Base-by-base conservation (phyloP, 2,888 invertebrate species). In the Dexiosoma caninum region DNA sequence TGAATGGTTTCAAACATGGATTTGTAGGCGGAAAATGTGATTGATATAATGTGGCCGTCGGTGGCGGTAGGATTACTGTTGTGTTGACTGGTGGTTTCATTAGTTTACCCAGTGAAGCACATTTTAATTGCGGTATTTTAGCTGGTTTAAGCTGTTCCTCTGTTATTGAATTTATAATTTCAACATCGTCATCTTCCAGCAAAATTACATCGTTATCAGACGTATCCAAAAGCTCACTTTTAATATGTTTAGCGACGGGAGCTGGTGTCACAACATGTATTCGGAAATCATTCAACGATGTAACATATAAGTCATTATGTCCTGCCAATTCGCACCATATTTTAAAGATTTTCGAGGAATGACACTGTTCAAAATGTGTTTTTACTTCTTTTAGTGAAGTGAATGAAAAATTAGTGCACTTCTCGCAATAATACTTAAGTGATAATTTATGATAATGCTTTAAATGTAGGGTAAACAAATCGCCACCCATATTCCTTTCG, bases 161-260 rank as follows among this genome's bases (percentile, higher is more conserved):
- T 66, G 53, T 70, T 2, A 78, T 2, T 21, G 82, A 77, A 35
- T 75, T 64, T 46, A 57, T 57, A 35, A 82, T 75, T 7, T 78
- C 70, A 12, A 84, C 7, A 69, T 84, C 84, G 42, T 84, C 77
- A 9, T 83, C 84, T 67, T 83, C 83, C 5, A 84, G 14, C 8
- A 83, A 40, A 62, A 80, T 59, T 5, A 84, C 67, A 62, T 64
- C 80, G 55, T 9, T 46, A 49, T 72, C 53, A 0, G 27, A 21
- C 1, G 2, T 27, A 5, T 75, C 78, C 10, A 62, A 14, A 2
- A 59, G 71, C 64, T 83, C 74, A 7, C 71, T 49, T 35, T 81
- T 81, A 23, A 83, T 49, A 37, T 44, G 4, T 32, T 51, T 32
- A 7, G 27, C n/a, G 10, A 23, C 9, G n/a, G 7, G 5, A 40